Conservation (phyloP, 2,113 vertebrate species). For the Mirza zaza region DNA sequence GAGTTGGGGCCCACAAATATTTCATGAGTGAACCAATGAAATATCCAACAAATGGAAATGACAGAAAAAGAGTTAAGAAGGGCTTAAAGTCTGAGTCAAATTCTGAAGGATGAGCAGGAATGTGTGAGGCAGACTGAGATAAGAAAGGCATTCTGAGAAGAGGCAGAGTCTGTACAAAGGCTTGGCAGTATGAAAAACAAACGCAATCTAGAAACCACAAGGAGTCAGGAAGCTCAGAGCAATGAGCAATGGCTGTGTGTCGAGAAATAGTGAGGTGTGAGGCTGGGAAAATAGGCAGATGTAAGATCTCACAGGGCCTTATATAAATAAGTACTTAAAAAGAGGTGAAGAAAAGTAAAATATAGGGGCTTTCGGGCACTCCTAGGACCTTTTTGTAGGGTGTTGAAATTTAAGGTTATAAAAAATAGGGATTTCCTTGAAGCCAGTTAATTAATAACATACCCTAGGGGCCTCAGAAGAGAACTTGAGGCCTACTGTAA, state of each 20-base stretch:
- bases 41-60: conserved; percentile 1
- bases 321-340: background rate
- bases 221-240: background rate
- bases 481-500: background rate
- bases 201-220: background rate
- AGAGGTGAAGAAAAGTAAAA: background rate
- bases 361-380: background rate
- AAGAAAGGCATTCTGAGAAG: background rate
- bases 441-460: conserved; percentile 30
- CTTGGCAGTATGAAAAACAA: background rate
- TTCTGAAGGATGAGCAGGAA: background rate
- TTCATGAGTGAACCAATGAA: conserved; percentile 16
- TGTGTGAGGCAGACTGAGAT: background rate
- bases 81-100: background rate
- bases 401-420: conserved; percentile 13
- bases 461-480: background rate
- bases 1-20: background rate
- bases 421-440: conserved; percentile 42
- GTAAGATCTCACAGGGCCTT: background rate
- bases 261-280: background rate
- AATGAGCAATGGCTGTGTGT: background rate
- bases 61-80: background rate
- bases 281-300: background rate
- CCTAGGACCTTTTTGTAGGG: background rate
- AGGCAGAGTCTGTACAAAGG: background rate